Evolutionary conservation across 2,113 vertebrate species (phyloP).

Genomic region (Mus pahari): DNA sequence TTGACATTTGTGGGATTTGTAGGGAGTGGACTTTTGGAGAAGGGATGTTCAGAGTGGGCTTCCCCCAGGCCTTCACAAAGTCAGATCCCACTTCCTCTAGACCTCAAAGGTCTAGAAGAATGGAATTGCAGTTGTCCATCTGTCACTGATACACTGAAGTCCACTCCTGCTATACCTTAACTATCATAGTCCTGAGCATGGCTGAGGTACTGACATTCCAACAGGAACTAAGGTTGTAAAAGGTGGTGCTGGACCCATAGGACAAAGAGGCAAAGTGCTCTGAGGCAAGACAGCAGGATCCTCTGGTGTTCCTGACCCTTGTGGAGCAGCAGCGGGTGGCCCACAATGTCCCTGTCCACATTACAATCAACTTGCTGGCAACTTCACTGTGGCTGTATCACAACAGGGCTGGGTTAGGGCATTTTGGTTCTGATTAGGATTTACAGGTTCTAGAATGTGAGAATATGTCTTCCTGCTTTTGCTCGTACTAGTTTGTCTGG

Average conservation of each 20-base stretch:
- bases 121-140: background rate
- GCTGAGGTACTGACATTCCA: background rate
- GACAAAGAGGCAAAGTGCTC: background rate
- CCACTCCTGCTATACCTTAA: background rate
- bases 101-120: background rate
- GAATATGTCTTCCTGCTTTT: background rate
- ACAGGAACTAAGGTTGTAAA: background rate
- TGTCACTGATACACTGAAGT: background rate
- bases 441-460: background rate
- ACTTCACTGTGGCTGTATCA: background rate
- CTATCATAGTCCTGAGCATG: background rate
- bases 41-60: background rate
- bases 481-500: fast-evolving
- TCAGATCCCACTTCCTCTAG: background rate
- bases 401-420: background rate
- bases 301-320: background rate
- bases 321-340: background rate
- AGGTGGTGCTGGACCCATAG: background rate
- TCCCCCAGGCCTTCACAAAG: background rate
- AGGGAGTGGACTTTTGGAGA: background rate
- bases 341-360: background rate
- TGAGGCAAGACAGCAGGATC: background rate
- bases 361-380: background rate
- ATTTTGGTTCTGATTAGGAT: background rate
- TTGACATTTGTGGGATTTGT: background rate